Conservation (phyloP, 1,140 invertebrate species). For the Cecropterus lyciades region DNA sequence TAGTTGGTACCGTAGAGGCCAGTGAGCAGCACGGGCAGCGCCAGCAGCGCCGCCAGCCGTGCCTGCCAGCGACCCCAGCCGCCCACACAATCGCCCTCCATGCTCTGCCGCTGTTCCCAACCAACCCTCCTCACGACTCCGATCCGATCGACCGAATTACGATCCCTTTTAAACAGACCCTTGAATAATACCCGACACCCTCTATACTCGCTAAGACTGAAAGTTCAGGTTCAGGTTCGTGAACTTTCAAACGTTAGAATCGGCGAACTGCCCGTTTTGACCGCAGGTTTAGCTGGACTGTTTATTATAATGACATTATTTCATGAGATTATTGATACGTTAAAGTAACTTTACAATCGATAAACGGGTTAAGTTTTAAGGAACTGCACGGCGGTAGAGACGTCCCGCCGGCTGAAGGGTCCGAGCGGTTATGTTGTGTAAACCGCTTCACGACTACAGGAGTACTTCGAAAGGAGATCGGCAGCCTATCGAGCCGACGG, state of each 20-base stretch:
- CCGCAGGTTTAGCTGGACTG: too few species aligned
- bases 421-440: conserved; percentile 47
- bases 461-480: conserved; percentile 52
- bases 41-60: conserved; percentile 70
- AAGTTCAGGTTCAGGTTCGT: conserved; percentile 6
- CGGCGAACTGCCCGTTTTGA: not conserved
- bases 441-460: conserved; percentile 31
- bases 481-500: conserved; percentile 39
- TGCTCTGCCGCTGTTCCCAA: conserved; percentile 9
- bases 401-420: conserved; percentile 49
- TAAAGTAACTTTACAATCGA: not conserved
- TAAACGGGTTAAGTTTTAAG: not conserved
- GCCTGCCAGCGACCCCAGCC: conserved; percentile 71
- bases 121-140: conserved; percentile 1
- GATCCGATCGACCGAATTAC: not conserved
- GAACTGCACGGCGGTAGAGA: conserved; percentile 7
- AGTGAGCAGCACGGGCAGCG: conserved; percentile 85
- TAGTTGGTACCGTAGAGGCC: conserved; percentile 86
- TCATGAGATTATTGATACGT: not conserved
- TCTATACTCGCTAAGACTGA: not conserved
- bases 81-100: conserved; percentile 57
- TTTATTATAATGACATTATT: not conserved
- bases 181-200: not conserved
- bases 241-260: conserved; percentile 5
- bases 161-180: not conserved